phyloP scores from a whole-genome alignment of 2,888 invertebrate genomes.

The Leptarthrus brevirostris region DNA sequence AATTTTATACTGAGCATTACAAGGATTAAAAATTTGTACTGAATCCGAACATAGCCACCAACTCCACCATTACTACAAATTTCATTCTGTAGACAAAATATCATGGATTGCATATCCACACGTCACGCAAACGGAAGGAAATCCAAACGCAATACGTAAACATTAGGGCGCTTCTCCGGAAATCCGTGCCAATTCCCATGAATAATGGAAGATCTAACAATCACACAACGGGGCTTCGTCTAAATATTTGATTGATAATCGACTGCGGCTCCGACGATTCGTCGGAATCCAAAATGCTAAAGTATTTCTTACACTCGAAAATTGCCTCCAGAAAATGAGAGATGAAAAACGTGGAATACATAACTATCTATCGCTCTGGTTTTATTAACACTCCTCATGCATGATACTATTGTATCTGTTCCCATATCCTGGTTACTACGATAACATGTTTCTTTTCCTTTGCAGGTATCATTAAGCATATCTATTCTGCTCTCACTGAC shows the following conservation, averaged over 20 bases:
- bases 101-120: too few species aligned
- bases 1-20: too few species aligned
- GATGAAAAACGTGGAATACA: slow-evolving; percentile 23
- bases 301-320: not conserved
- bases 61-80: too few species aligned
- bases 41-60: too few species aligned
- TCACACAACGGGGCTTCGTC: not conserved
- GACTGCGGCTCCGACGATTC: not conserved
- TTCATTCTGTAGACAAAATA: too few species aligned
- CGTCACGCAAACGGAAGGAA: too few species aligned
- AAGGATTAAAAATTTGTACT: too few species aligned
- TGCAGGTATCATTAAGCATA: slow-evolving; percentile 91
- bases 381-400: slow-evolving; percentile 25
- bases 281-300: not conserved
- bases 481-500: slow-evolving; percentile 94
- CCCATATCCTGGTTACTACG: slow-evolving; percentile 4
- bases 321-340: slow-evolving; percentile 4
- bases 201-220: slow-evolving; percentile 22
- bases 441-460: slow-evolving; percentile 58
- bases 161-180: not conserved
- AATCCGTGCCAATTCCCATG: slow-evolving; percentile 25
- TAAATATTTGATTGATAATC: slow-evolving; percentile 43
- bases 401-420: slow-evolving; percentile 3
- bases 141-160: not conserved
- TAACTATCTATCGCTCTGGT: not conserved